Evolutionary conservation across 2,113 vertebrate species (phyloP).

Genomic region (Eurypyga helias): DNA sequence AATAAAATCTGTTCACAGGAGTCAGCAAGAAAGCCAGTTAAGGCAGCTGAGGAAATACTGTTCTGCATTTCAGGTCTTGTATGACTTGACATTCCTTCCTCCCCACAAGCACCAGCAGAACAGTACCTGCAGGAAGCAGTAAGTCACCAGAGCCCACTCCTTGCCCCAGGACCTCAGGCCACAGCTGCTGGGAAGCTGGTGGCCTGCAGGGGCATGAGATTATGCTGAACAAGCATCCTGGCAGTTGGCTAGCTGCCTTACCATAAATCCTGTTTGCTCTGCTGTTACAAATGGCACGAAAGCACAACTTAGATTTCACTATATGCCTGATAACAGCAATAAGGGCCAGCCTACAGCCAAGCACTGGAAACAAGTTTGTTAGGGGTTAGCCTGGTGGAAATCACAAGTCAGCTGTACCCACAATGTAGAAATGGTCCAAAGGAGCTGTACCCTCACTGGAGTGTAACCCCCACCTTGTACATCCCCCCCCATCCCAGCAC

Average conservation of each 20-base stretch:
- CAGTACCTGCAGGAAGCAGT: neutral
- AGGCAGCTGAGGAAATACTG: neutral
- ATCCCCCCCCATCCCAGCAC: neutral
- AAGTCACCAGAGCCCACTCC: neutral
- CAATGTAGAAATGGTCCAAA: neutral
- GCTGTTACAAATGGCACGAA: neutral
- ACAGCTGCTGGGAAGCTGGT: neutral
- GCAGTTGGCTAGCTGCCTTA: neutral
- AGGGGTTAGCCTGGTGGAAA: neutral
- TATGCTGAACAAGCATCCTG: neutral
- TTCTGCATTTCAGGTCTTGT: neutral
- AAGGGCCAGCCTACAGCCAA: neutral
- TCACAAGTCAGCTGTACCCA: neutral
- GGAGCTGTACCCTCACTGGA: neutral
- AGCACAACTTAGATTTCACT: neutral
- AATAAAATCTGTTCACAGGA: neutral
- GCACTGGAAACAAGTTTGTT: neutral
- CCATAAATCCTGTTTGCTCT: neutral
- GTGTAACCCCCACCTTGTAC: accelerated
- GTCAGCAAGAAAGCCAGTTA: neutral
- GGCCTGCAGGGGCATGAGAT: neutral
- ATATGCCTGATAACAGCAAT: neutral
- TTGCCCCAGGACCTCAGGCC: neutral
- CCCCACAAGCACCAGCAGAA: neutral
- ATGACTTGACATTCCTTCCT: neutral